Evolutionary conservation across 2,888 invertebrate species (phyloP).

Genomic region (Charanyca ferruginea): DNA sequence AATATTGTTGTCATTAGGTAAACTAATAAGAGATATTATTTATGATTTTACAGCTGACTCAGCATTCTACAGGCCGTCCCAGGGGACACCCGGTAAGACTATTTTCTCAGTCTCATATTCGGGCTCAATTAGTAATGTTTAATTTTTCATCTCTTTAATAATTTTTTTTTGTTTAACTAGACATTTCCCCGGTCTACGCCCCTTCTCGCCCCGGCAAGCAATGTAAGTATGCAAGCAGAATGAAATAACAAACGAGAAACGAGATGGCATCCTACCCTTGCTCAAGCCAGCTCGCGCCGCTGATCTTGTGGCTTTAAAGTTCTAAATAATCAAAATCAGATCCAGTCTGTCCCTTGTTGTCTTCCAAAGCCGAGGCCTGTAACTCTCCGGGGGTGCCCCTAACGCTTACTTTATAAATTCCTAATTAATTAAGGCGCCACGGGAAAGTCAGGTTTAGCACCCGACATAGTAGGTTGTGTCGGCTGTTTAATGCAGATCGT

Average conservation of each 20-base stretch:
- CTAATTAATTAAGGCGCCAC: too few relatives aligned
- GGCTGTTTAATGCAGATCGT: too few relatives aligned
- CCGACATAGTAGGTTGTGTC: too few relatives aligned
- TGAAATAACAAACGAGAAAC: background rate
- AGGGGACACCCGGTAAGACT: slow-evolving; percentile 20
- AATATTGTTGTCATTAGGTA: too few relatives aligned
- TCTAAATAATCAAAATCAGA: too few relatives aligned
- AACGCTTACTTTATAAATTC: too few relatives aligned
- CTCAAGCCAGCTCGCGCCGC: too few relatives aligned
- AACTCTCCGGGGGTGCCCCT: too few relatives aligned
- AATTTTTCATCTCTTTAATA: background rate
- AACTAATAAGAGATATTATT: slow-evolving; percentile 1
- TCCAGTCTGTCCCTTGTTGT: too few relatives aligned
- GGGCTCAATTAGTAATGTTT: background rate
- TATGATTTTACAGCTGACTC: slow-evolving; percentile 60
- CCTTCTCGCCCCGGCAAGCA: slow-evolving; percentile 16
- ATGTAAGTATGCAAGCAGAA: slow-evolving; percentile 24
- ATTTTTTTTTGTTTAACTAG: slow-evolving; percentile 4
- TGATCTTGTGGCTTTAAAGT: too few relatives aligned
- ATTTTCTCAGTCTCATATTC: background rate
- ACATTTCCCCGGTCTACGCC: slow-evolving; percentile 13
- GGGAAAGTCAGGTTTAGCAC: too few relatives aligned
- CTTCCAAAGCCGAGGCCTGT: too few relatives aligned
- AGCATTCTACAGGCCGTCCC: slow-evolving; percentile 33
- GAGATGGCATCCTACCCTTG: background rate